Evolutionary conservation across 2,797 vertebrate species (phyloP).

Genomic region (Nyctalus aviator): DNA sequence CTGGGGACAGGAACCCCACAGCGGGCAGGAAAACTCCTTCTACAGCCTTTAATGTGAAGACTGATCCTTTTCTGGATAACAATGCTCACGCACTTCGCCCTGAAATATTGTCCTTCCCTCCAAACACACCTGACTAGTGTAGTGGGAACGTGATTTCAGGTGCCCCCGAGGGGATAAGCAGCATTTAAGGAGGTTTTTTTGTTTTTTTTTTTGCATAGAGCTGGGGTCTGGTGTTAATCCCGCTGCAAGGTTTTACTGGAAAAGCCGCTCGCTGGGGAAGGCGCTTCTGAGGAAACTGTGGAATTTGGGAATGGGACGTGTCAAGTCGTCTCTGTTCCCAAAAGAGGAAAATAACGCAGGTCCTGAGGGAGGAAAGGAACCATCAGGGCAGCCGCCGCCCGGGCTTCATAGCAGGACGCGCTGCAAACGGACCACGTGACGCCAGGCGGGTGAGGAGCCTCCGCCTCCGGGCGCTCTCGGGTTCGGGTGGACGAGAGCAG

Average conservation of each 20-base stretch:
- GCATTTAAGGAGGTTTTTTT: neutral
- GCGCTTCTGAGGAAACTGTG: neutral
- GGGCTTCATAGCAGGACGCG: neutral
- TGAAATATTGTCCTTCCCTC: neutral
- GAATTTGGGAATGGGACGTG: no score
- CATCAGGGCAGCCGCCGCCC: accelerated
- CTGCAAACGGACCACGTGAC: neutral
- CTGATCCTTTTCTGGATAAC: neutral
- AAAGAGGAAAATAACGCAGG: no score
- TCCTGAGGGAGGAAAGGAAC: neutral
- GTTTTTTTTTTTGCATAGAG: no score
- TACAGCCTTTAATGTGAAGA: neutral
- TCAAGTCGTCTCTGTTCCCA: neutral
- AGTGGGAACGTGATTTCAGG: neutral
- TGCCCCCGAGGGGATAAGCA: neutral
- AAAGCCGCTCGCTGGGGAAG: neutral
- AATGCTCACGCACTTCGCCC: neutral
- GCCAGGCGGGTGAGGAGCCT: no score
- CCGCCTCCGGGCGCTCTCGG: no score
- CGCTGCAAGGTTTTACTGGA: neutral
- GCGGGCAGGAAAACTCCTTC: neutral
- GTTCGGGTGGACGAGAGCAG: no score
- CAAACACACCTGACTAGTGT: neutral
- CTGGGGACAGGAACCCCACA: neutral
- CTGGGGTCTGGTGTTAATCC: no score